Percentiles rank a stretch among this genome's conserved stretches.
Conservation (phyloP, 2,113 vertebrate species). For the Desmodus rotundus region DNA sequence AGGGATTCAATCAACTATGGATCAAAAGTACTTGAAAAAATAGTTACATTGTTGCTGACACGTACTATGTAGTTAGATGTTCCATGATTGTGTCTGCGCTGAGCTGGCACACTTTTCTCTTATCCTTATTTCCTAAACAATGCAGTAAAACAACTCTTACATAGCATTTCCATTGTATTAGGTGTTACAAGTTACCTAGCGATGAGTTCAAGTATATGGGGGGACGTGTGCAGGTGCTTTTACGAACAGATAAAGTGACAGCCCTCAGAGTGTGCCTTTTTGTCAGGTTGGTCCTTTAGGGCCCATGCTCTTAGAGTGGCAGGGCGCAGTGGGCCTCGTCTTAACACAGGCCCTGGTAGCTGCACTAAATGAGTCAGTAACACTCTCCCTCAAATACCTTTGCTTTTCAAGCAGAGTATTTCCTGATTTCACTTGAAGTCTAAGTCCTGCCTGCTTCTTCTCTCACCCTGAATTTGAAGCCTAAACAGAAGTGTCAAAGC, state of each 20-base stretch:
- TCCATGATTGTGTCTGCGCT: background rate
- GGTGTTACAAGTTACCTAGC: background rate
- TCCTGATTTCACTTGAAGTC: background rate
- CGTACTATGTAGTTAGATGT: background rate
- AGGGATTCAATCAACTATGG: background rate
- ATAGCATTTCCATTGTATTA: background rate
- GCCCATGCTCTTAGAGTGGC: fast-evolving
- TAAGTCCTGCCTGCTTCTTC: background rate
- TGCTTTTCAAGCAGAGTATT: constrained; percentile 18
- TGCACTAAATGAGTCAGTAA: constrained; percentile 5
- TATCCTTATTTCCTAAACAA: background rate
- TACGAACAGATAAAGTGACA: background rate
- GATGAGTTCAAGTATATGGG: background rate
- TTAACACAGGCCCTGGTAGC: background rate
- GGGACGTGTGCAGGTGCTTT: background rate
- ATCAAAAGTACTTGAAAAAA: background rate
- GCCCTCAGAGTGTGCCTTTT: background rate
- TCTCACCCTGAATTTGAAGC: background rate
- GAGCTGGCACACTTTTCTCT: background rate
- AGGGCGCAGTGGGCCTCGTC: fast-evolving
- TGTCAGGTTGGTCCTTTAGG: background rate
- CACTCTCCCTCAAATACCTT: background rate
- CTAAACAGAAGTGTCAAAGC: constrained; percentile 40
- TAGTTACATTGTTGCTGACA: background rate
- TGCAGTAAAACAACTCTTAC: background rate